Evolutionary conservation across 2,888 invertebrate species (phyloP).

Genomic region (Andrena fulva): DNA sequence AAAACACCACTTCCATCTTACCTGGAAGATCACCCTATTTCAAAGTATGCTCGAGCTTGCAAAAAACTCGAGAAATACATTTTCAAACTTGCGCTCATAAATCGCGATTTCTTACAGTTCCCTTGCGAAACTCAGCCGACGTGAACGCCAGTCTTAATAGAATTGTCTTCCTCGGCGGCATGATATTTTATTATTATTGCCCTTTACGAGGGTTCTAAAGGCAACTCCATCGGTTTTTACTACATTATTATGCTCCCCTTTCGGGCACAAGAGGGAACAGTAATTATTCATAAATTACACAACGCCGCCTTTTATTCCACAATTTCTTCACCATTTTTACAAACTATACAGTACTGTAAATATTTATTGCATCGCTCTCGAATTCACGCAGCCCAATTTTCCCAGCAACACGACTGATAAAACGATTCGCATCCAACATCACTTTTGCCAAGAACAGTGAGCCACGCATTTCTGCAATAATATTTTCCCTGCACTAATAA

Average conservation of each 20-base stretch:
- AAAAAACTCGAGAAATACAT: background rate
- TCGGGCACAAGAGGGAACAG: constrained; percentile 9
- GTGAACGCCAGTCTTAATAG: constrained; percentile 17
- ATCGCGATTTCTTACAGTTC: constrained; percentile 24
- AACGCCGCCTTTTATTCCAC: background rate
- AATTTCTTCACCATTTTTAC: background rate
- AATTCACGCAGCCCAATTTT: too few species aligned
- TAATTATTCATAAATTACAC: constrained; percentile 34
- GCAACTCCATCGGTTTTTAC: constrained; percentile 26
- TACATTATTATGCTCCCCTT: constrained; percentile 25
- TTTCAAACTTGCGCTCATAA: constrained; percentile 27
- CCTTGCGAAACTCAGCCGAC: constrained; percentile 17
- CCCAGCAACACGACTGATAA: too few species aligned
- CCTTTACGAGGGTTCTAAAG: constrained; percentile 27
- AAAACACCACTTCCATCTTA: background rate
- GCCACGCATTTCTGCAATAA: too few species aligned
- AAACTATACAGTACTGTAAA: rapidly evolving
- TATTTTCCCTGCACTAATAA: too few species aligned
- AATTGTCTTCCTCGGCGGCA: constrained; percentile 33
- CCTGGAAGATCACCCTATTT: constrained; percentile 2
- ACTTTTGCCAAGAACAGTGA: too few species aligned
- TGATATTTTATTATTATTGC: constrained; percentile 54
- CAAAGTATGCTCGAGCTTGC: background rate
- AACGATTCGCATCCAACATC: too few species aligned
- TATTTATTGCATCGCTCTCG: too few species aligned